Conservation (phyloP, 2,888 invertebrate species). For the Phoenoteleia sp. region DNA sequence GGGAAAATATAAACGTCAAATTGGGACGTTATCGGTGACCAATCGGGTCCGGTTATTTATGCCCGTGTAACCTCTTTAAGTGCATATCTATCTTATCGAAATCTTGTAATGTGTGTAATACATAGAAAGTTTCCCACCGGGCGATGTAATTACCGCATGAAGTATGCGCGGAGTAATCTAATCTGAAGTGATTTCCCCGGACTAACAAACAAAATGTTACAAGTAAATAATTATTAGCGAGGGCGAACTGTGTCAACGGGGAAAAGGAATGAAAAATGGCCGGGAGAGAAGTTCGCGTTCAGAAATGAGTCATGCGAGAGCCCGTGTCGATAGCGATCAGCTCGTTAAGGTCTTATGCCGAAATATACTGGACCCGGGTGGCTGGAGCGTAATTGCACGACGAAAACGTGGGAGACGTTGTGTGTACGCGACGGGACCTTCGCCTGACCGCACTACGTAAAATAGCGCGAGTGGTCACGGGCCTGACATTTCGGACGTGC, state of each 20-base stretch:
- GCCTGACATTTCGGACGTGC: constrained; percentile 84
- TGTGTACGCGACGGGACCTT: constrained; percentile 51
- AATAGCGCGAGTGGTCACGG: constrained; percentile 80
- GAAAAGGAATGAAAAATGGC: constrained; percentile 4
- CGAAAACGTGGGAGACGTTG: constrained; percentile 75
- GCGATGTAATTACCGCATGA: constrained; percentile 7
- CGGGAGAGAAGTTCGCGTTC: constrained; percentile 47
- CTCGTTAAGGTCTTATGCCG: constrained; percentile 83
- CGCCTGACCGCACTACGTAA: constrained; percentile 67
- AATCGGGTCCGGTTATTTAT: constrained; percentile 50
- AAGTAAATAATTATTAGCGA: constrained; percentile 29
- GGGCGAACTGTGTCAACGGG: constrained; percentile 30
- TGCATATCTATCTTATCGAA: constrained; percentile 52
- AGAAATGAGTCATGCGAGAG: constrained; percentile 83
- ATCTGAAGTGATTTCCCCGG: constrained; percentile 18
- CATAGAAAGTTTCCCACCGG: constrained; percentile 38
- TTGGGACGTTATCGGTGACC: too few relatives aligned
- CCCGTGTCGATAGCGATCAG: constrained; percentile 83
- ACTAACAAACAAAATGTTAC: constrained; percentile 21
- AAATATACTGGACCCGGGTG: constrained; percentile 76
- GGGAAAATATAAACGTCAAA: constrained; percentile 48
- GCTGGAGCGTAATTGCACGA: constrained; percentile 75
- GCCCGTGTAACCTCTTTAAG: constrained; percentile 51
- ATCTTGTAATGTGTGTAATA: constrained; percentile 59
- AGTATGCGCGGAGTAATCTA: constrained; percentile 40